A percentile compares a stretch with the other conserved stretches of the same genome.
Evolutionary conservation across 1,140 invertebrate species (phyloP).

Genomic region (Eciton burchellii): DNA sequence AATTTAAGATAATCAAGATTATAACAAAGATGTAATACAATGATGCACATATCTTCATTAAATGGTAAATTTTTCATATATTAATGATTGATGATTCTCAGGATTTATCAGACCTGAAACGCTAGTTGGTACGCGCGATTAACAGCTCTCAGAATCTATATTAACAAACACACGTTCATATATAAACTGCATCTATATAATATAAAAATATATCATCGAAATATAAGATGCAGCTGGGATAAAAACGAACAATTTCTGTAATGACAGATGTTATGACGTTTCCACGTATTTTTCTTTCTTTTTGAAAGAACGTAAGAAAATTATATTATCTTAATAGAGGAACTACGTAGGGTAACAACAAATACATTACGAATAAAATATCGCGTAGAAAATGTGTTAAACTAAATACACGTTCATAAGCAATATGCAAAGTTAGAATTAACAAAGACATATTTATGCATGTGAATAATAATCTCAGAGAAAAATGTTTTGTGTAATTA

Average conservation of each 20-base stretch:
- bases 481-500: slow-evolving; percentile 14
- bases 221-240: slow-evolving; percentile 24
- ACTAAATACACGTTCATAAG: background rate
- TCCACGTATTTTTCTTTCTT: background rate
- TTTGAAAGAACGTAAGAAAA: slow-evolving; percentile 27
- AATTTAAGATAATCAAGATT: slow-evolving; percentile 7
- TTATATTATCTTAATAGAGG: slow-evolving; percentile 44
- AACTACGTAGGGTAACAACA: slow-evolving; percentile 72
- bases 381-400: background rate
- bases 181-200: slow-evolving; percentile 17
- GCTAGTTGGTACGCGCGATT: background rate
- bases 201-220: slow-evolving; percentile 55
- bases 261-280: background rate
- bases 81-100: background rate
- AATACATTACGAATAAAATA: slow-evolving; percentile 45
- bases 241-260: slow-evolving; percentile 11
- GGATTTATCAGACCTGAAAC: background rate
- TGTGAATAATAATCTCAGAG: background rate
- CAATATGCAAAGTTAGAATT: background rate
- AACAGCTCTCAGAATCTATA: slow-evolving; percentile 15
- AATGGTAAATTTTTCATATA: slow-evolving; percentile 22
- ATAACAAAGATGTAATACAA: background rate
- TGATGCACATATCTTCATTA: slow-evolving; percentile 3
- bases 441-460: slow-evolving; percentile 2
- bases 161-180: slow-evolving; percentile 11